phyloP scores from a whole-genome alignment of 2,113 vertebrate species.

The Elgaria multicarinata region DNA sequence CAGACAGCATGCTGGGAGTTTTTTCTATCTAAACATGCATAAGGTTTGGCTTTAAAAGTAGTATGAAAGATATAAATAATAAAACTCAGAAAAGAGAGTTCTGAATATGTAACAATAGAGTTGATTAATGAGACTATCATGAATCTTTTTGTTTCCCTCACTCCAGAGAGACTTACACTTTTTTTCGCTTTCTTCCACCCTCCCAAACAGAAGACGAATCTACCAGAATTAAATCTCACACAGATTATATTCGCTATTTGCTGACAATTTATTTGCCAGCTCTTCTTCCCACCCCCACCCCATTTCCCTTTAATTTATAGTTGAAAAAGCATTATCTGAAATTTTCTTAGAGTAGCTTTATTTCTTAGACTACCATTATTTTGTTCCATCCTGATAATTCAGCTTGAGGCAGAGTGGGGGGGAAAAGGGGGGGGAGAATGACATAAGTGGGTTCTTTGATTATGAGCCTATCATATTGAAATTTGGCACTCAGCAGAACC shows the following conservation, averaged over 20 bases:
- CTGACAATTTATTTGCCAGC: not conserved
- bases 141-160: not conserved
- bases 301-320: not conserved
- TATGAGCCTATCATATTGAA: constrained; percentile 14
- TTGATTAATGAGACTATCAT: not conserved
- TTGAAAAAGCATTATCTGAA: constrained; percentile 10
- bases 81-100: not conserved
- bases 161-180: not conserved
- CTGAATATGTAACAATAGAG: not conserved
- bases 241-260: not conserved
- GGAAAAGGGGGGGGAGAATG: not conserved
- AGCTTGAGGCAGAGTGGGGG: not conserved
- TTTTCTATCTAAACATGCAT: too few species aligned
- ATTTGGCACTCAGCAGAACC: not conserved
- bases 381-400: constrained; percentile 16
- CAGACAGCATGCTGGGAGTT: too few species aligned
- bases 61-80: not conserved
- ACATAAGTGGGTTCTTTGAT: not conserved
- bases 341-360: not conserved
- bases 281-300: not conserved
- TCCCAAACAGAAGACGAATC: not conserved
- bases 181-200: not conserved
- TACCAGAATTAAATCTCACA: not conserved
- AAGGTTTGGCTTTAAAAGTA: not conserved
- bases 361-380: constrained; percentile 2